A percentile compares a stretch with the other conserved stretches of the same genome.
phyloP scores from a whole-genome alignment of 2,888 invertebrate genomes.

The Dexiosoma caninum region DNA sequence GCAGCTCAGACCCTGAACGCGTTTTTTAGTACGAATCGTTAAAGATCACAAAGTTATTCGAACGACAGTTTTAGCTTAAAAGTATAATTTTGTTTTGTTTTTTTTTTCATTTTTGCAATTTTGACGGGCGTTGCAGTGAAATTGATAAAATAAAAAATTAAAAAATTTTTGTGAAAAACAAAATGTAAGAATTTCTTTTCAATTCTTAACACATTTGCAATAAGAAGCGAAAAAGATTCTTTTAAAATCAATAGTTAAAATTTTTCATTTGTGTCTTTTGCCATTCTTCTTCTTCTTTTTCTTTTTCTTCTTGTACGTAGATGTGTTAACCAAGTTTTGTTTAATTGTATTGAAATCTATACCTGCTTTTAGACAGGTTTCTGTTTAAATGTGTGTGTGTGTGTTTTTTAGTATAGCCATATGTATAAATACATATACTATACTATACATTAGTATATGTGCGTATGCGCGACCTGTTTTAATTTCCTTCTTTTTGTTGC shows the following conservation, averaged over 20 bases:
- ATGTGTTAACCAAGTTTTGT: slow-evolving; percentile 39
- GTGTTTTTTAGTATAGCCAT: neutral
- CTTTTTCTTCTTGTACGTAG: neutral
- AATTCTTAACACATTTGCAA: too few species aligned
- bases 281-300: neutral
- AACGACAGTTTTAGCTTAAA: neutral
- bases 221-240: neutral
- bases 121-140: neutral
- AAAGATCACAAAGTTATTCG: slow-evolving; percentile 17
- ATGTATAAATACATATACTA: neutral
- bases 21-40: slow-evolving; percentile 24
- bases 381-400: neutral
- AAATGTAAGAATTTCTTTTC: neutral
- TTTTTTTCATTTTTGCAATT: neutral
- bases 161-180: neutral
- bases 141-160: neutral
- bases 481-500: slow-evolving; percentile 2
- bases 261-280: slow-evolving; percentile 5
- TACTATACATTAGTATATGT: neutral
- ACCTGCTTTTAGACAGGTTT: slow-evolving; percentile 58
- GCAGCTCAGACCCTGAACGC: slow-evolving; percentile 64
- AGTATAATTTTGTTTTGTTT: neutral
- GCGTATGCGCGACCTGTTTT: slow-evolving; percentile 63
- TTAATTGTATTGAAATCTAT: slow-evolving; percentile 38
- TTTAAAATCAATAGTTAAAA: slow-evolving; percentile 18